phyloP scores from a whole-genome alignment of 2,113 vertebrate genomes.

The Anhinga rufa region DNA sequence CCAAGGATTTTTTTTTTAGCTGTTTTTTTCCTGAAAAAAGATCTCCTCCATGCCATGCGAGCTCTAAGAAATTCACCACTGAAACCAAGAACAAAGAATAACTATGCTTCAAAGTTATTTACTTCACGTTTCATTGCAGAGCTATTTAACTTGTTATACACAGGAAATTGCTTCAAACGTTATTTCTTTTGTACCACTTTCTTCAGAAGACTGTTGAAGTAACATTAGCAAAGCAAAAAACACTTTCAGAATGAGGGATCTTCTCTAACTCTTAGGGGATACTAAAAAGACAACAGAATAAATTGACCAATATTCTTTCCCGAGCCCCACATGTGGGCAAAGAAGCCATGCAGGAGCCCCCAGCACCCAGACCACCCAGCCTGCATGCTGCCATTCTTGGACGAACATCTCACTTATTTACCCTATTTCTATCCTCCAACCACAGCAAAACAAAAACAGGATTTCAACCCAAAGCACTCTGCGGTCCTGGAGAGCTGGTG shows the following conservation, averaged over 20 bases:
- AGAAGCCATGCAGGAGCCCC: rapidly evolving
- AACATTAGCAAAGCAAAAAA: not conserved
- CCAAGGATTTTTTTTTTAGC: not conserved
- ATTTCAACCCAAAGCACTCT: not conserved
- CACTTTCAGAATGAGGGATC: not conserved
- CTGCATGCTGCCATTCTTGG: not conserved
- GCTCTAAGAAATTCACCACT: conserved; percentile 31
- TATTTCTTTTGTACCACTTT: conserved; percentile 3
- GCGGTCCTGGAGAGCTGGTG: not conserved
- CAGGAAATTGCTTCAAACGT: not conserved
- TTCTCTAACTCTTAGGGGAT: not conserved
- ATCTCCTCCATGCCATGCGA: not conserved
- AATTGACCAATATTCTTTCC: not conserved
- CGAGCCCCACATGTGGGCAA: not conserved
- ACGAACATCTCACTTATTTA: not conserved
- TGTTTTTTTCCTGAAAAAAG: not conserved
- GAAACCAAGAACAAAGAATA: conserved; percentile 35
- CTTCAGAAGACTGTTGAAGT: not conserved
- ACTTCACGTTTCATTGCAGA: conserved; percentile 20
- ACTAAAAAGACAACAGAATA: not conserved
- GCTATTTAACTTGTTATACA: not conserved
- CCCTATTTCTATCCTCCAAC: not conserved
- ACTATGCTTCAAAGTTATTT: not conserved
- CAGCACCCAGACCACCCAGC: not conserved
- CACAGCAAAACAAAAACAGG: not conserved